Conservation (phyloP, 2,888 invertebrate genomes). For the Drosophila paramelanica region DNA sequence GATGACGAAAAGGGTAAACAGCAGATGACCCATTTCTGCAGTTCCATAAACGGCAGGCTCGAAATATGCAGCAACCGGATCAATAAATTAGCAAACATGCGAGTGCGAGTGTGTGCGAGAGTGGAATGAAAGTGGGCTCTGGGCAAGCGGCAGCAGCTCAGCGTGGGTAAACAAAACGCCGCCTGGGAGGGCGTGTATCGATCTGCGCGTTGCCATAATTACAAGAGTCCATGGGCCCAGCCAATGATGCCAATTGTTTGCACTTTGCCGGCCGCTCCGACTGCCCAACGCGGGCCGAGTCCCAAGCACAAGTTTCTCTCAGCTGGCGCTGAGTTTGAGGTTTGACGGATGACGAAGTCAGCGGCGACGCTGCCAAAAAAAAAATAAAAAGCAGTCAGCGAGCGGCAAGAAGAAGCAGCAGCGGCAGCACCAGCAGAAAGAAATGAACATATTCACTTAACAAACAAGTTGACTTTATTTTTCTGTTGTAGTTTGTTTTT, state of each 20-base stretch:
- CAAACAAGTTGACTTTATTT: constrained; percentile 82
- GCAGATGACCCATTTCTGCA: constrained; percentile 64
- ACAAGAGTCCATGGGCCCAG: constrained; percentile 35
- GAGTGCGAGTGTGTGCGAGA: constrained; percentile 43
- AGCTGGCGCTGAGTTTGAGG: constrained; percentile 34
- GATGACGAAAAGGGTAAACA: constrained; percentile 48
- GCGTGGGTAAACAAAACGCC: constrained; percentile 38
- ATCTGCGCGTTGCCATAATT: constrained; percentile 46
- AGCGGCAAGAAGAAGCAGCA: constrained; percentile 52
- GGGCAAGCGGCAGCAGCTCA: neutral
- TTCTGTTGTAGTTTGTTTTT: constrained; percentile 14
- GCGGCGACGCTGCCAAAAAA: constrained; percentile 56
- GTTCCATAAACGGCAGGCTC: constrained; percentile 48
- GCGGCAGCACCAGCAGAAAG: constrained; percentile 23
- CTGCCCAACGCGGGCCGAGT: constrained; percentile 38
- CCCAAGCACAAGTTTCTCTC: constrained; percentile 67
- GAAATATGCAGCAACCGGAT: constrained; percentile 69
- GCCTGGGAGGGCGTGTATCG: constrained; percentile 60
- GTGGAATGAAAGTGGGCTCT: constrained; percentile 63
- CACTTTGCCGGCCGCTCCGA: constrained; percentile 38
- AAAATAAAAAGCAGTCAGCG: constrained; percentile 26
- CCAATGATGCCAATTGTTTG: constrained; percentile 80
- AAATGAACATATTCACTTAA: constrained; percentile 77
- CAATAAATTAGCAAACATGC: constrained; percentile 79
- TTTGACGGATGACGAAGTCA: constrained; percentile 60